A percentile compares a stretch with the other conserved stretches of the same genome.
Evolutionary conservation across 2,113 vertebrate species (phyloP).

Genomic region (Callospermophilus lateralis): DNA sequence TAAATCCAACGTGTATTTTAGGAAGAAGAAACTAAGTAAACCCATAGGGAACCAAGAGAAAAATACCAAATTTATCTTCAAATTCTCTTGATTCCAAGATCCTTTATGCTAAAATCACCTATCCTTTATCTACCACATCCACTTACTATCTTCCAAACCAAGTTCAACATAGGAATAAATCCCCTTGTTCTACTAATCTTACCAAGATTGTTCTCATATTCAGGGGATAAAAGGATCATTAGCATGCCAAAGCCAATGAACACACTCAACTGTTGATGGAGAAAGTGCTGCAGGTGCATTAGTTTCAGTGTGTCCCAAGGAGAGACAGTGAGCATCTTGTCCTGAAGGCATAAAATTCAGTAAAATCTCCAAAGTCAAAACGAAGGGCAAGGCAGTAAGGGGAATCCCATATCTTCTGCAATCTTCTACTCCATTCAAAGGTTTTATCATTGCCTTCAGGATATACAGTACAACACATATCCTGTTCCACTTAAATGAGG

Average conservation of each 20-base stretch:
- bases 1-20: background rate
- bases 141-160: background rate
- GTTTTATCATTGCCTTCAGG: background rate
- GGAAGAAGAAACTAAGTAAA: background rate
- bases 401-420: background rate
- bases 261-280: too few relatives aligned
- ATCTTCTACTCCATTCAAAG: background rate
- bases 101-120: background rate
- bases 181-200: background rate
- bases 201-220: background rate
- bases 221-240: background rate
- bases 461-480: background rate
- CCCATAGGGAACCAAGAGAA: background rate
- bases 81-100: background rate
- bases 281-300: background rate
- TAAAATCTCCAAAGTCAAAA: background rate
- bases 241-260: background rate
- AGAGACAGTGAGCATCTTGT: background rate
- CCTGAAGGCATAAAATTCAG: background rate
- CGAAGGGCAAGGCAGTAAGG: background rate
- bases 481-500: conserved; percentile 20
- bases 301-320: background rate
- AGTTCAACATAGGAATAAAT: background rate
- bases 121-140: background rate
- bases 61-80: conserved; percentile 1